A percentile compares a stretch with the other conserved stretches of the same genome.
These are phyloP conservation scores for Pseudorhombus dupliciocellatus DNA, from an alignment of 2,113 vertebrate species.

Conservation along the genomic window DNA sequence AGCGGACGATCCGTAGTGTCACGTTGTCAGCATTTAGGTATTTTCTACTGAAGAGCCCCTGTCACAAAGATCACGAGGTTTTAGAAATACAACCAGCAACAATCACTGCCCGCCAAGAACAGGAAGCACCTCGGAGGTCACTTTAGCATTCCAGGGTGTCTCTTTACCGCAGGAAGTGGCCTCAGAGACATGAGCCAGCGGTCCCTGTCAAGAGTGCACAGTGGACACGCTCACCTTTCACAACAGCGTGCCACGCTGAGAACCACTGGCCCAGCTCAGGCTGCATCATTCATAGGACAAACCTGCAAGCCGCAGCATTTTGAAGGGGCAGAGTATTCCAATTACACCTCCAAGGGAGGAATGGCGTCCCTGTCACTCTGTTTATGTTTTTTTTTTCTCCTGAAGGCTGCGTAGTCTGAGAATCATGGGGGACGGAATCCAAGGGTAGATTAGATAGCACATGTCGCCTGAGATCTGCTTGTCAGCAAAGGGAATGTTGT, in stretches of 20 bases:
- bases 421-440: constrained; percentile 30
- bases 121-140: constrained; percentile 56
- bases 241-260: constrained; percentile 38
- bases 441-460: constrained; percentile 34
- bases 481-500: constrained; percentile 23
- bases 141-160: constrained; percentile 64
- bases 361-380: constrained; percentile 21
- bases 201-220: constrained; percentile 61
- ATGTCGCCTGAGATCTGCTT: constrained; percentile 20
- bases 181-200: constrained; percentile 70
- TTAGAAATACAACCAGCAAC: constrained; percentile 14
- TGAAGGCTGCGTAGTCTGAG: constrained; percentile 24
- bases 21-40: constrained; percentile 21
- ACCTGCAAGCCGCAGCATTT: constrained; percentile 60
- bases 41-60: constrained; percentile 10
- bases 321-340: constrained; percentile 56
- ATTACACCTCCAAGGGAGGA: constrained; percentile 48
- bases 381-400: constrained; percentile 13
- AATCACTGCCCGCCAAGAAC: constrained; percentile 12
- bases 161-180: constrained; percentile 66
- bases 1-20: constrained; percentile 22
- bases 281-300: neutral
- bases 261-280: constrained; percentile 3
- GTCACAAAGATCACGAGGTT: constrained; percentile 1
- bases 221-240: constrained; percentile 66